Percentiles rank a stretch among this genome's conserved stretches.
These are phyloP conservation scores for Charina bottae DNA, from an alignment of 2,113 vertebrate genomes.

Conservation along the genomic window DNA sequence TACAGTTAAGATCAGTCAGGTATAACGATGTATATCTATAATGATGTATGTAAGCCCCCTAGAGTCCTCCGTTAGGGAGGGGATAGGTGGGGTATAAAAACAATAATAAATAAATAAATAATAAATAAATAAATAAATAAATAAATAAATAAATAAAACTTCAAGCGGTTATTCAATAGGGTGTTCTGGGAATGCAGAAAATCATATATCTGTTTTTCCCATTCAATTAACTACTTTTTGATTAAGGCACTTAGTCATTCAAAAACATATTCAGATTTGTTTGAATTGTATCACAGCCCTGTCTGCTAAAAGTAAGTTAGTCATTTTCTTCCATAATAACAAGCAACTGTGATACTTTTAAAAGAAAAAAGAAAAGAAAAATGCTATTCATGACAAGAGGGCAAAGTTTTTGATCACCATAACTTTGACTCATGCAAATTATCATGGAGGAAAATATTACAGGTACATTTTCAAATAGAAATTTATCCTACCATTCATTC, in stretches of 20 bases:
- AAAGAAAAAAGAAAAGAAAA: slow-evolving; percentile 11
- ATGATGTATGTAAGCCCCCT: too few relatives aligned
- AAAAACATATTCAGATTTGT: slow-evolving; percentile 22
- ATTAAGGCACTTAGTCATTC: slow-evolving; percentile 40
- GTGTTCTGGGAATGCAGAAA: slow-evolving; percentile 6
- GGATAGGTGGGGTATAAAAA: too few relatives aligned
- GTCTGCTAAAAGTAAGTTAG: slow-evolving; percentile 23
- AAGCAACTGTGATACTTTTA: slow-evolving; percentile 22
- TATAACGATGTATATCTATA: too few relatives aligned
- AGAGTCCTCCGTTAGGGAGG: too few relatives aligned
- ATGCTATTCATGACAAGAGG: background rate
- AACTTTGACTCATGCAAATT: slow-evolving; percentile 25
- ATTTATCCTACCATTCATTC: background rate
- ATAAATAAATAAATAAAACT: too few relatives aligned
- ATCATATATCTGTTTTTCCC: slow-evolving; percentile 6
- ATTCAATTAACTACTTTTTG: slow-evolving; percentile 19
- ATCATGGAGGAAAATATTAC: slow-evolving; percentile 20
- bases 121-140: too few relatives aligned
- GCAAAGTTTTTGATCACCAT: slow-evolving; percentile 18
- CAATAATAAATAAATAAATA: too few relatives aligned
- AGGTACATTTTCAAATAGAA: slow-evolving; percentile 14
- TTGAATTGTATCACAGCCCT: slow-evolving; percentile 30
- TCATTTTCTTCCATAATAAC: slow-evolving; percentile 21
- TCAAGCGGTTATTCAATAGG: background rate
- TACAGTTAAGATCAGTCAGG: background rate